A percentile compares a stretch with the other conserved stretches of the same genome.
phyloP scores from a whole-genome alignment of 2,888 invertebrate species.

The Proisotoma minuta region DNA sequence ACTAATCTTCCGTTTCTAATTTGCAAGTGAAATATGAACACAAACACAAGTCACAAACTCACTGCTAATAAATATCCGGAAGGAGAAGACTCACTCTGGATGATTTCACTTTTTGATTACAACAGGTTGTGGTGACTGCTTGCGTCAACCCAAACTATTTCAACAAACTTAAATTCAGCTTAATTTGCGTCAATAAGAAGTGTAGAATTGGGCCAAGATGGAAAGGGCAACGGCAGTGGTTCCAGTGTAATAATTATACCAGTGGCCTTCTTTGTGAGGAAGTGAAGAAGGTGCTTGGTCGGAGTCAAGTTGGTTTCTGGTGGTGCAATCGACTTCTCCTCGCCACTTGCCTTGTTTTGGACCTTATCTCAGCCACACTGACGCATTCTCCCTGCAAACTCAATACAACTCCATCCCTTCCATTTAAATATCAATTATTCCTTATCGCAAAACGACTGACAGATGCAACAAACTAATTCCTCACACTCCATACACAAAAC shows the following conservation, averaged over 20 bases:
- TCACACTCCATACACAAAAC: no score
- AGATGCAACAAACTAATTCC: no score
- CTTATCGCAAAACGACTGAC: constrained; percentile 7
- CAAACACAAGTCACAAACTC: background rate
- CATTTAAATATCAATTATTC: constrained; percentile 17
- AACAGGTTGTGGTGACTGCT: background rate
- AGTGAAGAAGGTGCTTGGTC: constrained; percentile 1
- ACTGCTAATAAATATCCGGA: no score
- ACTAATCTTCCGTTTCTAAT: constrained; percentile 1
- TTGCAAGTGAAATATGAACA: constrained; percentile 10
- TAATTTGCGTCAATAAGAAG: background rate
- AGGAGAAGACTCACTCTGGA: background rate
- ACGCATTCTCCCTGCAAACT: background rate
- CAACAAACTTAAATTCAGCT: background rate
- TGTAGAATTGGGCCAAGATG: background rate
- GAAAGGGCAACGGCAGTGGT: background rate
- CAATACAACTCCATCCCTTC: constrained; percentile 7
- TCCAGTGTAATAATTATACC: no score
- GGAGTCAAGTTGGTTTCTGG: background rate
- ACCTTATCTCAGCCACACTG: background rate
- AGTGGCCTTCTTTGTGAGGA: no score
- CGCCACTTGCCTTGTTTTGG: constrained; percentile 8
- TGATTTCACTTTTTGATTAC: background rate
- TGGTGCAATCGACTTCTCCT: constrained; percentile 8
- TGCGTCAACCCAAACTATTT: background rate